Percentiles rank a stretch among this genome's conserved stretches.
Evolutionary conservation across 2,888 invertebrate genomes (phyloP).

Genomic region (Athalia rosae): DNA sequence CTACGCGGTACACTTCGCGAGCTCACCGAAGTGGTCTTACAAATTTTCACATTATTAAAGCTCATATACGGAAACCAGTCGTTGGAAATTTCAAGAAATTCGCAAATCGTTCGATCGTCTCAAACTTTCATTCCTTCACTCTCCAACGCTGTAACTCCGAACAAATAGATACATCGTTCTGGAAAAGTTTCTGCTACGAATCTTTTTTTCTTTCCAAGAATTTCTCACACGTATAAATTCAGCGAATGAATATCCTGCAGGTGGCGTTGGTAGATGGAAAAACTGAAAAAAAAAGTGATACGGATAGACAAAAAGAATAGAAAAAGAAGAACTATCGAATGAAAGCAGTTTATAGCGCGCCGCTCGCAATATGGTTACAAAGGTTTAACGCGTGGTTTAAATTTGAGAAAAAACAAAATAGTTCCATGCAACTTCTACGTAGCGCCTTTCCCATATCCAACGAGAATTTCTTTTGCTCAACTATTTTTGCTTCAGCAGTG

Average conservation of each 20-base stretch:
- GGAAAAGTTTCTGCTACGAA: no score
- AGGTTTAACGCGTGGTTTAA: constrained; percentile 27
- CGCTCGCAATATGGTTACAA: neutral
- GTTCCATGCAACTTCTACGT: constrained; percentile 22
- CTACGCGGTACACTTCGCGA: neutral
- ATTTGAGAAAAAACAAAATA: constrained; percentile 6
- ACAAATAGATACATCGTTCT: no score
- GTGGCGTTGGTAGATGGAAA: no score
- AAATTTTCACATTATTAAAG: neutral
- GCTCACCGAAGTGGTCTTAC: constrained; percentile 19
- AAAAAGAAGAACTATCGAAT: constrained; percentile 9
- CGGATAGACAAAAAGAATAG: neutral
- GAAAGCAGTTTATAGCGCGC: neutral
- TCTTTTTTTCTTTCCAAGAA: no score
- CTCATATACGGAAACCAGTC: neutral
- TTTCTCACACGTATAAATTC: no score
- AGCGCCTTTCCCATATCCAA: neutral
- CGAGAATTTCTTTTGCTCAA: constrained; percentile 37
- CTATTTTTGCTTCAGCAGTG: constrained; percentile 37
- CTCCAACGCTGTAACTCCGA: no score
- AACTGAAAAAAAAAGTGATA: neutral
- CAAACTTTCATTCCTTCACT: no score
- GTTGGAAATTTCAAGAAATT: constrained; percentile 24
- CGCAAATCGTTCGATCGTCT: neutral
- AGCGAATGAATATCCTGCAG: no score